Conservation (phyloP, 2,797 vertebrate species). For the Enteromius mattozi region DNA sequence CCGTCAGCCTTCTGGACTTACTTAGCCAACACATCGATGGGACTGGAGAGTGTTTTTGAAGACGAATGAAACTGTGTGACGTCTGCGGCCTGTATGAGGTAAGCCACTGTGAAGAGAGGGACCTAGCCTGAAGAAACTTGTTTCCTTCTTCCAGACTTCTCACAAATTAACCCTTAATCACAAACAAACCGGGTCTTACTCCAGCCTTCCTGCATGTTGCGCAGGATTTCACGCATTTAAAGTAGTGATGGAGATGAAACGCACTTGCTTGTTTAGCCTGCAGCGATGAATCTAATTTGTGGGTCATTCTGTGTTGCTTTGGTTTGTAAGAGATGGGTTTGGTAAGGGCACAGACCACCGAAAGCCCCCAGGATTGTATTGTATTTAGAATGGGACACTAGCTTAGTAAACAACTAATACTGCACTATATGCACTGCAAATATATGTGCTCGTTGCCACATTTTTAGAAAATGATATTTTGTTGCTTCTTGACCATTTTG, state of each 20-base stretch:
- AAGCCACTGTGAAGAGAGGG: conserved; percentile 55
- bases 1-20: conserved; percentile 66
- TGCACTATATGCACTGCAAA: background rate
- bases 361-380: background rate
- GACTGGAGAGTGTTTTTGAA: conserved; percentile 70
- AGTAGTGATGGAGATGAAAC: conserved; percentile 43
- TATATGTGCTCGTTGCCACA: background rate
- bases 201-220: conserved; percentile 44
- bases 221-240: conserved; percentile 46
- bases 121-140: conserved; percentile 72
- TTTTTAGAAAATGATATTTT: background rate
- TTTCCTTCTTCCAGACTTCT: conserved; percentile 66
- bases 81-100: conserved; percentile 44
- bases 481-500: background rate
- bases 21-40: conserved; percentile 69
- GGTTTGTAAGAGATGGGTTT: background rate
- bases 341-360: background rate
- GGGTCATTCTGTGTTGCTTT: background rate
- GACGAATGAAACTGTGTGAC: conserved; percentile 73
- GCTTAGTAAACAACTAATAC: too few relatives aligned
- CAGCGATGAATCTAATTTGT: conserved; percentile 1
- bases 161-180: conserved; percentile 68
- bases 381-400: background rate
- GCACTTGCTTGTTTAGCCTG: conserved; percentile 17
- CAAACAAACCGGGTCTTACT: conserved; percentile 64